A percentile compares a stretch with the other conserved stretches of the same genome.
phyloP scores from a whole-genome alignment of 2,888 invertebrate species.

The Rhingia campestris region DNA sequence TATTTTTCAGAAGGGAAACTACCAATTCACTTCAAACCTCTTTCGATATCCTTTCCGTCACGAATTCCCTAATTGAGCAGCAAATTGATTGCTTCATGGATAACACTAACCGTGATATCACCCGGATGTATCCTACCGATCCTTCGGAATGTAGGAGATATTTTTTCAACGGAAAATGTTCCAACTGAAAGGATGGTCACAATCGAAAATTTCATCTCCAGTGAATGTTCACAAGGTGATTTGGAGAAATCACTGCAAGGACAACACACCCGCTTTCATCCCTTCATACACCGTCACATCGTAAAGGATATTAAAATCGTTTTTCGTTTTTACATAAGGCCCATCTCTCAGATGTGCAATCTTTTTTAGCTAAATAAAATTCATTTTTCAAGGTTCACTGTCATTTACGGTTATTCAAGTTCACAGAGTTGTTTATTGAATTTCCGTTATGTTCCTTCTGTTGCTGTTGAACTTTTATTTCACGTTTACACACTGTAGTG shows the following conservation, averaged over 20 bases:
- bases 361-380: conserved; percentile 17
- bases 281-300: not conserved
- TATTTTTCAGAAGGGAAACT: not conserved
- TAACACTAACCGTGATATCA: not conserved
- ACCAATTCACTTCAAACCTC: conserved; percentile 14
- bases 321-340: conserved; percentile 6
- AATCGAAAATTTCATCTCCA: too few relatives aligned
- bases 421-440: conserved; percentile 40
- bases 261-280: too few relatives aligned
- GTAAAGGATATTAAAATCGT: not conserved
- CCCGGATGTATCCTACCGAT: conserved; percentile 1
- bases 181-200: too few relatives aligned
- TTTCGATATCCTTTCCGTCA: conserved; percentile 2
- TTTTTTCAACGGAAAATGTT: not conserved
- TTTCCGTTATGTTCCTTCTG: conserved; percentile 2
- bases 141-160: not conserved
- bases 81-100: conserved; percentile 26
- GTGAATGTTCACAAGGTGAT: conserved; percentile 6
- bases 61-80: conserved; percentile 29
- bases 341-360: not conserved
- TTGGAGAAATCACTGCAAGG: not conserved
- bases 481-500: conserved; percentile 14
- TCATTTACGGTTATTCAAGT: conserved; percentile 26
- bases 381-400: conserved; percentile 28
- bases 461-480: conserved; percentile 1